These are phyloP conservation scores for Branchellion lobata DNA, from an alignment of 2,888 invertebrate genomes.

Conservation along the genomic window DNA sequence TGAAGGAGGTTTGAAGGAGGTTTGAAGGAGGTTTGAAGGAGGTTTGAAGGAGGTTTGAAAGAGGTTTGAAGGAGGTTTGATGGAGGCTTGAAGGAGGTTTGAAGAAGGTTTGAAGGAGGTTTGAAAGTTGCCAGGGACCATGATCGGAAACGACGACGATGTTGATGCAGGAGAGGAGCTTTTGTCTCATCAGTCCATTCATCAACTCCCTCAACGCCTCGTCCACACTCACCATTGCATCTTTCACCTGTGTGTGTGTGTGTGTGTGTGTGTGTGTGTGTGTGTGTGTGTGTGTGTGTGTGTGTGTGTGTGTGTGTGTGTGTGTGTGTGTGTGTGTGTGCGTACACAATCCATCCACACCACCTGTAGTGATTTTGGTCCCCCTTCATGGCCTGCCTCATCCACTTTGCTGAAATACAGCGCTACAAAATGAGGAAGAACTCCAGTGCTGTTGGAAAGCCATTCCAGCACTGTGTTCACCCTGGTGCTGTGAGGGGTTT, in stretches of 20 bases:
- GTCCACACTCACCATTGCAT: constrained; percentile 56
- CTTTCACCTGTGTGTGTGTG: constrained; percentile 55
- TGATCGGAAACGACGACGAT: constrained; percentile 58
- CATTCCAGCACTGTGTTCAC: constrained; percentile 55
- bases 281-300: no score
- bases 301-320: no score
- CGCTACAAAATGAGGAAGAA: constrained; percentile 54
- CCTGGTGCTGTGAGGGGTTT: constrained; percentile 51
- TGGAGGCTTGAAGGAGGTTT: no score
- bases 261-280: no score
- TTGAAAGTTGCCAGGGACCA: constrained; percentile 52
- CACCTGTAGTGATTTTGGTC: constrained; percentile 53
- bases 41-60: no score
- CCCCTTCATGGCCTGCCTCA: constrained; percentile 55
- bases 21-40: no score
- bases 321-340: no score
- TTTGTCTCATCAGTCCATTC: constrained; percentile 55
- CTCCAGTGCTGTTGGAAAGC: constrained; percentile 53
- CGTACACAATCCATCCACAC: no score
- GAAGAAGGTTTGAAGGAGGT: no score
- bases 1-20: no score
- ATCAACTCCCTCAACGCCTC: constrained; percentile 55
- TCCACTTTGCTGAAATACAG: constrained; percentile 58
- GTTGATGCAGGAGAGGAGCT: constrained; percentile 57
- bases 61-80: no score